Conservation (phyloP, 1,140 invertebrate species). For the Batillaria attramentaria region DNA sequence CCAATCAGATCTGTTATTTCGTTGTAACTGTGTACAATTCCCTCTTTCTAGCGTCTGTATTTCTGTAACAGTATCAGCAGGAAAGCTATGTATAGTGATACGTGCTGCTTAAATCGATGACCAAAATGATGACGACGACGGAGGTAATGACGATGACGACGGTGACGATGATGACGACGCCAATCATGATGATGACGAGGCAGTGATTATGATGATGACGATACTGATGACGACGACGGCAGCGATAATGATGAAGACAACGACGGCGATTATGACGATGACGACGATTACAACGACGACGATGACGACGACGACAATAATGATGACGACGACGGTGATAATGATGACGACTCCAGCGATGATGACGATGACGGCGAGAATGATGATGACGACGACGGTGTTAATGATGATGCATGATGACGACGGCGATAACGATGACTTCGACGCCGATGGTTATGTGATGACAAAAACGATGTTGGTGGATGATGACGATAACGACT, state of each 20-base stretch:
- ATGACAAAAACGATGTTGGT: slow-evolving; percentile 23
- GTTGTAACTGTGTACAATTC: too few species aligned
- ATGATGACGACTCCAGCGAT: slow-evolving; percentile 26
- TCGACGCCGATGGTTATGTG: slow-evolving; percentile 30
- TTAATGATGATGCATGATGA: slow-evolving; percentile 23
- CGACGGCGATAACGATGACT: slow-evolving; percentile 29
- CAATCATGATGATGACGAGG: too few species aligned
- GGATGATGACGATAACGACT: slow-evolving; percentile 27
- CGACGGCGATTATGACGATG: slow-evolving; percentile 19
- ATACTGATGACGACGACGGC: slow-evolving; percentile 13
- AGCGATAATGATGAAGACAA: slow-evolving; percentile 4
- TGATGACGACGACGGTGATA: slow-evolving; percentile 22
- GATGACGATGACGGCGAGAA: slow-evolving; percentile 25
- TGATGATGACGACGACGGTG: slow-evolving; percentile 27
- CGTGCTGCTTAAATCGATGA: too few species aligned
- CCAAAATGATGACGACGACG: too few species aligned
- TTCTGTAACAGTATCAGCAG: too few species aligned
- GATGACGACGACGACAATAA: neutral
- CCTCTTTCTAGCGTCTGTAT: too few species aligned
- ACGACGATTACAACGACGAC: neutral
- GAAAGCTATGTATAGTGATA: too few species aligned
- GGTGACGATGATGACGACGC: slow-evolving; percentile 18
- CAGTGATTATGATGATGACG: slow-evolving; percentile 25
- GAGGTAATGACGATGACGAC: too few species aligned
- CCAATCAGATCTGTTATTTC: too few species aligned